Evolutionary conservation across 2,888 invertebrate species (phyloP).

Genomic region (Agriopis marginaria): DNA sequence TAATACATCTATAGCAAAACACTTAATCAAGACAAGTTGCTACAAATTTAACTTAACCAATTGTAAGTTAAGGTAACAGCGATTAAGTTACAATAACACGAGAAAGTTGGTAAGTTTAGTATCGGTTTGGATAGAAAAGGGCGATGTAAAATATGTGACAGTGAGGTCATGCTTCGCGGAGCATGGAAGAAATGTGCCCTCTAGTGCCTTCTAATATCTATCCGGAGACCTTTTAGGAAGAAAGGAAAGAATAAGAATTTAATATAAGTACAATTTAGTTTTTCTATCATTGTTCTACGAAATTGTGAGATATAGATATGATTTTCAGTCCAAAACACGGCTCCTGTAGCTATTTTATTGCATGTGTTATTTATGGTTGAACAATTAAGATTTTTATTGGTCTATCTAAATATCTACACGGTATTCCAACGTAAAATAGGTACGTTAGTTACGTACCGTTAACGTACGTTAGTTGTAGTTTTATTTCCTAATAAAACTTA

Average conservation of each 20-base stretch:
- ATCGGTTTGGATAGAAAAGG: slow-evolving; percentile 45
- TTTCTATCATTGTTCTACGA: no score
- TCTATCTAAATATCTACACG: no score
- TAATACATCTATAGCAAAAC: slow-evolving; percentile 9
- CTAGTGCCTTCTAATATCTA: slow-evolving; percentile 62
- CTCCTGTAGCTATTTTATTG: no score
- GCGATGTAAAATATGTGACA: slow-evolving; percentile 79
- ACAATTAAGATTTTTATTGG: no score
- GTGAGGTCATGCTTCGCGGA: slow-evolving; percentile 72
- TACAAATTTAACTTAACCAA: slow-evolving; percentile 17
- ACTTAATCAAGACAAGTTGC: slow-evolving; percentile 20
- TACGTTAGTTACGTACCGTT: no score
- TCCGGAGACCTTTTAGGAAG: slow-evolving; percentile 47
- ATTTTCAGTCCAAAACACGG: no score
- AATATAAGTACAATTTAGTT: neutral
- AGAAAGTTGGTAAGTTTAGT: slow-evolving; percentile 29
- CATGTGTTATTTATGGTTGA: no score
- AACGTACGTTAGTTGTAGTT: no score
- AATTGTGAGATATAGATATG: no score
- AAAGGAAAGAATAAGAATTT: neutral
- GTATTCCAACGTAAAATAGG: no score
- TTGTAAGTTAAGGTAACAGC: slow-evolving; percentile 28
- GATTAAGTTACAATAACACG: slow-evolving; percentile 24
- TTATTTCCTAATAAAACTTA: no score
- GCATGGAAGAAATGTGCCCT: slow-evolving; percentile 78